Base-by-base conservation (phyloP, 2,888 invertebrate species). In the Morpho helenor region DNA sequence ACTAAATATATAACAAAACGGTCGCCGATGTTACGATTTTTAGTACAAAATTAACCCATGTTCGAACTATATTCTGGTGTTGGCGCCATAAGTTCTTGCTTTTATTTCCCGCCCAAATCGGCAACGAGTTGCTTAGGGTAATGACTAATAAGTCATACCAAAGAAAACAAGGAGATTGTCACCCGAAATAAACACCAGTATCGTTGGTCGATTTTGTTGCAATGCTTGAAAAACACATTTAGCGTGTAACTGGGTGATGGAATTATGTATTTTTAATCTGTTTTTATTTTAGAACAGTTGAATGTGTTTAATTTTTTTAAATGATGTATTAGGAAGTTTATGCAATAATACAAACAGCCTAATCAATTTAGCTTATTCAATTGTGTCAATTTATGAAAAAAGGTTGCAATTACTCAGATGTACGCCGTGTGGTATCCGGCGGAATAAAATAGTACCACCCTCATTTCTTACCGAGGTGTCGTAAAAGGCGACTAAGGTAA, bases 131-230 rank as follows among this genome's bases (percentile, higher is more conserved):
- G 72, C 72, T 73, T 68, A 65, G 72, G 74, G 77, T 80, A 82
- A 84, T 84, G 84, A 84, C 79, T 84, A 84, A 85, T 80, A 79
- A 73, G 70, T 70, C 74, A 74, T 54, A 77, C 80, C 77, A 74
- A 77, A 79, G 72, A 70, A 68, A 69, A 65, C 60, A 67, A 61
- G 61, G 70, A 63, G 62, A 57, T 60, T 59, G 66, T 64, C 65
- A 61, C 69, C 69, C 64, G 64, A 72, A 71, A 72, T 71, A 71
- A 70, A 70, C 69, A 65, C 60, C 41, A 47, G 55, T 54, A 51
- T 51, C 50, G 47, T 52, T 45, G 54, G 49, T 40, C 22, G 47
- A 57, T 57, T 60, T 60, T 54, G 60, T 49, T 47, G 45, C 53
- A 7, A 49, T 43, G 54, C 49, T 10, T 48, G 45, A 52, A 31